Evolutionary conservation across 2,888 invertebrate genomes (phyloP).

Genomic region (Mesodorylaimus sp.): DNA sequence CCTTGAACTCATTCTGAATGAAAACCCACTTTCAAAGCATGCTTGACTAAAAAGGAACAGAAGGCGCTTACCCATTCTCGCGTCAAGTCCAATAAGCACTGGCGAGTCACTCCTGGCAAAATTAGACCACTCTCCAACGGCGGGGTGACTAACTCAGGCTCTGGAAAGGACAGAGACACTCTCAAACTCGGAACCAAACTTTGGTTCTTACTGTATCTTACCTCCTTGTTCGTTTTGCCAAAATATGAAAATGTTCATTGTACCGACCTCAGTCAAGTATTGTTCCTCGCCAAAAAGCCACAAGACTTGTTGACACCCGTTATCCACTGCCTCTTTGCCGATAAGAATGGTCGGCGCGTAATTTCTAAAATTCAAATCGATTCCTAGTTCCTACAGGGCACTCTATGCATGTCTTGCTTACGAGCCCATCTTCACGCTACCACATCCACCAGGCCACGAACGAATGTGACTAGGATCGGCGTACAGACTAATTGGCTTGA

Average conservation of each 20-base stretch:
- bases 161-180: slow-evolving; percentile 39
- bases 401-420: slow-evolving; percentile 44
- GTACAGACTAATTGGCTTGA: slow-evolving; percentile 57
- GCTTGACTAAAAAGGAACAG: slow-evolving; percentile 3
- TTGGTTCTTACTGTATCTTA: slow-evolving; percentile 27
- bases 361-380: slow-evolving; percentile 30
- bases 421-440: slow-evolving; percentile 83
- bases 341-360: slow-evolving; percentile 40
- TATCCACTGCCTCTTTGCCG: slow-evolving; percentile 49
- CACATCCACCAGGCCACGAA: slow-evolving; percentile 72
- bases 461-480: slow-evolving; percentile 67
- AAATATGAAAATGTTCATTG: slow-evolving; percentile 90
- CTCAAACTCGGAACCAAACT: not conserved
- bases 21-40: slow-evolving; percentile 5
- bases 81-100: slow-evolving; percentile 60
- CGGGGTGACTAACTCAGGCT: slow-evolving; percentile 74
- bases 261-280: slow-evolving; percentile 85
- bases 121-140: slow-evolving; percentile 72
- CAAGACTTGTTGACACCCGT: slow-evolving; percentile 75
- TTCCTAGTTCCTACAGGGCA: not conserved
- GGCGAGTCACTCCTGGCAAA: slow-evolving; percentile 77
- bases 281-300: slow-evolving; percentile 89
- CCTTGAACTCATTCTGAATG: slow-evolving; percentile 49
- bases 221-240: slow-evolving; percentile 73
- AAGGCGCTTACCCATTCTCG: slow-evolving; percentile 48